These are phyloP conservation scores for Typhlomys cinereus DNA, from an alignment of 2,113 vertebrate genomes.

Conservation along the genomic window DNA sequence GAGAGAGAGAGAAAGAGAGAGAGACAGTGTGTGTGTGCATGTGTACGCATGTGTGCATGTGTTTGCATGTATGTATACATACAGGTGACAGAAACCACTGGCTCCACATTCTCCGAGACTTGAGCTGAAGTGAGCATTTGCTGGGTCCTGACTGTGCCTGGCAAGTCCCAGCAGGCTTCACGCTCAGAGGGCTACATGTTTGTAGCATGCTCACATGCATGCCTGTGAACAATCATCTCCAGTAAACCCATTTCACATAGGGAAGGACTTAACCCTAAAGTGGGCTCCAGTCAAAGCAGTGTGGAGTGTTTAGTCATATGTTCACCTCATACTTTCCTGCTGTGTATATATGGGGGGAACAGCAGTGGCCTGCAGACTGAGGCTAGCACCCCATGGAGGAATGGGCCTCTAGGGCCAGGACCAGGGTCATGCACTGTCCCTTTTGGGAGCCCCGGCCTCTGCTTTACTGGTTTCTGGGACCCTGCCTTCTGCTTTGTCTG, in stretches of 20 bases:
- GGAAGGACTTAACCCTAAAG: background rate
- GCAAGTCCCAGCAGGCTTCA: too few species aligned
- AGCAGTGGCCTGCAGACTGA: background rate
- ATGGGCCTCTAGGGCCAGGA: background rate
- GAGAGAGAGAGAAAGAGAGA: too few species aligned
- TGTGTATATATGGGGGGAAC: background rate
- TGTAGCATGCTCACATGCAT: rapidly evolving
- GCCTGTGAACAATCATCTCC: rapidly evolving
- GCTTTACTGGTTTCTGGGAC: background rate
- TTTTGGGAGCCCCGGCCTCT: too few species aligned
- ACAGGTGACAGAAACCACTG: too few species aligned
- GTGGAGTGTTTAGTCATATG: background rate
- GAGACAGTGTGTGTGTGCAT: too few species aligned
- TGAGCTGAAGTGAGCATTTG: background rate
- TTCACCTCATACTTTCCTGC: background rate
- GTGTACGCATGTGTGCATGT: too few species aligned
- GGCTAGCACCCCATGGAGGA: background rate
- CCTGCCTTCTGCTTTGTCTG: rapidly evolving
- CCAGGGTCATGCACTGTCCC: background rate
- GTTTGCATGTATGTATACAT: too few species aligned
- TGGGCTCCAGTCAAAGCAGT: too few species aligned
- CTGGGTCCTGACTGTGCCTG: background rate
- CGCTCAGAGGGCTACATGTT: rapidly evolving
- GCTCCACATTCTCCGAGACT: background rate
- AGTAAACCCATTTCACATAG: background rate